Evolutionary conservation across 2,797 vertebrate genomes (phyloP).

Genomic region (Sandelia bainsii): DNA sequence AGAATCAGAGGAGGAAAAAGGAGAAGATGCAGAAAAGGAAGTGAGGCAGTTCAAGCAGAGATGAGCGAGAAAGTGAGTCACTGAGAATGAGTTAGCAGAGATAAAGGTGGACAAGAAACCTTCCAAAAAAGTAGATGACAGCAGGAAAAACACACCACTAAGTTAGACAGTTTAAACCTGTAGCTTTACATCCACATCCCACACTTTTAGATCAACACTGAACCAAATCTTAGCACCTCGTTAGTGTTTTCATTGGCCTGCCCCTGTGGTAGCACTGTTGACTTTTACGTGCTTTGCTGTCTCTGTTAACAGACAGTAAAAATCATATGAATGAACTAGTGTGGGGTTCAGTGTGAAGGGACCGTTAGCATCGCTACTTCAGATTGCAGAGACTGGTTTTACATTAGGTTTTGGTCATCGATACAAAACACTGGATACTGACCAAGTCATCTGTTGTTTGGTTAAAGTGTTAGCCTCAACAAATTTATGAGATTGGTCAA

Average conservation of each 20-base stretch:
- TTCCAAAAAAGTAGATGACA: too few relatives aligned
- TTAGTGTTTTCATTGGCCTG: slow-evolving; percentile 57
- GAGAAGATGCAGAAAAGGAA: slow-evolving; percentile 16
- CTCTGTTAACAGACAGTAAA: slow-evolving; percentile 50
- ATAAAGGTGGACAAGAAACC: background rate
- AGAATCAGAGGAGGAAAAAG: slow-evolving; percentile 15
- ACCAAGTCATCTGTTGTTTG: too few relatives aligned
- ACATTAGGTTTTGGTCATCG: too few relatives aligned
- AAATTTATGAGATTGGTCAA: too few relatives aligned
- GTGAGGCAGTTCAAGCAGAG: slow-evolving; percentile 17
- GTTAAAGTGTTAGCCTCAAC: too few relatives aligned
- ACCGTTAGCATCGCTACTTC: too few relatives aligned
- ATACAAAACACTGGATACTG: background rate
- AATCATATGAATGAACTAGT: slow-evolving; percentile 42
- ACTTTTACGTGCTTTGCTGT: slow-evolving; percentile 36
- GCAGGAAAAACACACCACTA: too few relatives aligned
- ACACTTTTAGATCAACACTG: slow-evolving; percentile 32
- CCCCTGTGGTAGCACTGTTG: slow-evolving; percentile 1
- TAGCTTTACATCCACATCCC: too few relatives aligned
- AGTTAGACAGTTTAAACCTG: too few relatives aligned
- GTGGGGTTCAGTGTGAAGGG: too few relatives aligned
- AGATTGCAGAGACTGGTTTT: too few relatives aligned
- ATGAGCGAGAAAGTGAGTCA: background rate
- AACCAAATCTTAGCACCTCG: slow-evolving; percentile 26
- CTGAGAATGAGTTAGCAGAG: background rate